phyloP scores from a whole-genome alignment of 2,113 vertebrate genomes.

The Alectura lathami region DNA sequence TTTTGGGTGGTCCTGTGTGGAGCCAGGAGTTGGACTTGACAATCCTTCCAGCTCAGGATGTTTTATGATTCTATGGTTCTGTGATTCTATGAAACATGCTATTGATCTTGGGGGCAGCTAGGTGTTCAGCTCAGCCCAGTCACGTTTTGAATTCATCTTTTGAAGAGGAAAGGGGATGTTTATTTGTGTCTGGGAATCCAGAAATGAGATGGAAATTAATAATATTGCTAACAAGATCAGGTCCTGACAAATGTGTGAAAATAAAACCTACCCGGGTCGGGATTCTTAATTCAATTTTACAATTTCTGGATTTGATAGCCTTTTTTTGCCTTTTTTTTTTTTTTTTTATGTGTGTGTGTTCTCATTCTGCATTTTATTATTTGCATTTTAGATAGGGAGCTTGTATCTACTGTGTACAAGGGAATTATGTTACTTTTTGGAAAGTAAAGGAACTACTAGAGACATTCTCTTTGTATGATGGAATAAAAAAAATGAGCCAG shows the following conservation, averaged over 20 bases:
- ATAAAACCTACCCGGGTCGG: fast-evolving
- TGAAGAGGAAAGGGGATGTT: background rate
- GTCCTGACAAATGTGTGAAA: background rate
- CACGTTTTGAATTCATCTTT: background rate
- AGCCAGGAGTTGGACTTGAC: too few species aligned
- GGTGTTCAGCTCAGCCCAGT: background rate
- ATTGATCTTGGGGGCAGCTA: background rate
- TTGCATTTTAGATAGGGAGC: background rate
- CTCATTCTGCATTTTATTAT: background rate
- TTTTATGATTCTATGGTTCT: too few species aligned
- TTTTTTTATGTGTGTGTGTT: too few species aligned
- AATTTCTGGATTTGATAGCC: background rate
- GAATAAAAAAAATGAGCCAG: background rate
- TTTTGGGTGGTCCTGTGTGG: too few species aligned
- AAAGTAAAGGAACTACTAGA: background rate
- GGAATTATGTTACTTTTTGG: background rate
- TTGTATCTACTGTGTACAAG: background rate
- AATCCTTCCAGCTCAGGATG: too few species aligned
- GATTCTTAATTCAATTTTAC: background rate
- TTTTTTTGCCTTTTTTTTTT: too few species aligned
- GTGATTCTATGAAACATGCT: background rate
- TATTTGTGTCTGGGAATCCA: background rate
- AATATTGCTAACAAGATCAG: background rate
- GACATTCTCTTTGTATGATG: background rate
- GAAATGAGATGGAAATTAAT: background rate